These are phyloP conservation scores for Limnephilus rhombicus DNA, from an alignment of 2,888 invertebrate species.

Conservation along the genomic window DNA sequence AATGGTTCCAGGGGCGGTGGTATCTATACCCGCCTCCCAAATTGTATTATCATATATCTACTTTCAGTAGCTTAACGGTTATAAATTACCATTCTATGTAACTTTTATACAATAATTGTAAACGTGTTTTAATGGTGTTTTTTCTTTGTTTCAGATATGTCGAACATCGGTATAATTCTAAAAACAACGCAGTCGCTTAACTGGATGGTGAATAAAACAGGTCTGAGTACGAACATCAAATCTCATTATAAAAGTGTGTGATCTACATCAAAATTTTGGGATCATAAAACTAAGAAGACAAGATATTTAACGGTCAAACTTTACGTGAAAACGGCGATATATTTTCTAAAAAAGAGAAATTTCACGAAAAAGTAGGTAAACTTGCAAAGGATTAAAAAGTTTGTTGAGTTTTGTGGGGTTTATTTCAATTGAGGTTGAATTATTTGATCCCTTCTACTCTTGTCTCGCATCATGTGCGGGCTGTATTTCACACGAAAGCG, in stretches of 20 bases:
- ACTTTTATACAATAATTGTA: no score
- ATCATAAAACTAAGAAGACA: background rate
- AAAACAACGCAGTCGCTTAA: conserved; percentile 22
- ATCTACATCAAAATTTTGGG: background rate
- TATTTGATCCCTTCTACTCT: background rate
- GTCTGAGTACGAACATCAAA: background rate
- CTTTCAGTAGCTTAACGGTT: no score
- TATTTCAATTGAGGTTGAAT: background rate
- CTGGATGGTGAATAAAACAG: background rate
- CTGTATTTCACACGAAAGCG: conserved; percentile 20
- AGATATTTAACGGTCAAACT: background rate
- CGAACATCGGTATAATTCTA: conserved; percentile 23
- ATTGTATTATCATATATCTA: no score
- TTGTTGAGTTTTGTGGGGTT: background rate
- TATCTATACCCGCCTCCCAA: no score
- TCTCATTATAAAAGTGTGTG: background rate
- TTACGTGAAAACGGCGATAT: background rate
- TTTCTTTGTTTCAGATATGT: conserved; percentile 41
- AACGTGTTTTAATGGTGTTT: background rate
- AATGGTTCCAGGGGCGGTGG: no score
- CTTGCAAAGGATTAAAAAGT: background rate
- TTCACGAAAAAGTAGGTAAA: background rate
- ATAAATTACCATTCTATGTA: no score
- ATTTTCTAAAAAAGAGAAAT: background rate
- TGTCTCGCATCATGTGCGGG: background rate